Conservation (phyloP, 2,113 vertebrate species). For the Noctilio leporinus region DNA sequence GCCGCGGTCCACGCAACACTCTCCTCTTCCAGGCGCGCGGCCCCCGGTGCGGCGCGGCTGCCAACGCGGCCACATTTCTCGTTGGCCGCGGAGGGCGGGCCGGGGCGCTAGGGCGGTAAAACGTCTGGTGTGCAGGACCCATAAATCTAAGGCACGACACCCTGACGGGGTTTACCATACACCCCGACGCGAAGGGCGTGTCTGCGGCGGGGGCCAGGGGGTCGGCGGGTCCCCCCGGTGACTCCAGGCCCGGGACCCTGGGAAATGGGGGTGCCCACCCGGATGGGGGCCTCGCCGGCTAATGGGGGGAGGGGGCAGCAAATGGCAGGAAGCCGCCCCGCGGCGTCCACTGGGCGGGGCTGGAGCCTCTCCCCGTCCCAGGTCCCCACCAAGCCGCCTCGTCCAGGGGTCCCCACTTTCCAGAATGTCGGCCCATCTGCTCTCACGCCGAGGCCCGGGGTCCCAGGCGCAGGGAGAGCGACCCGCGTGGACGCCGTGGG, state of each 20-base stretch:
- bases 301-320: not conserved
- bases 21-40: not conserved
- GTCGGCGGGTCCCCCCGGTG: not conserved
- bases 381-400: not conserved
- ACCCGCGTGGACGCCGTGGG: accelerated
- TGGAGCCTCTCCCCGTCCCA: not conserved
- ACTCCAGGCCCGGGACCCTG: not conserved
- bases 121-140: conserved; percentile 43
- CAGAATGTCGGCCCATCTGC: too few species aligned
- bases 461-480: too few species aligned
- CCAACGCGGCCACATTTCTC: conserved; percentile 28
- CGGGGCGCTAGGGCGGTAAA: conserved; percentile 17
- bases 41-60: not conserved
- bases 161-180: conserved; percentile 50
- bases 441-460: too few species aligned
- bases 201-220: not conserved
- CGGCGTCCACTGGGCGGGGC: not conserved
- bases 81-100: conserved; percentile 45
- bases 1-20: not conserved
- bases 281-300: not conserved
- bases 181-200: conserved; percentile 53
- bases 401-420: too few species aligned
- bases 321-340: not conserved
- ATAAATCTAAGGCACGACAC: conserved; percentile 66
- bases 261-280: not conserved